Percentiles rank a stretch among this genome's conserved stretches.
Conservation (phyloP, 2,113 vertebrate species). For the Siphamia tubifer region DNA sequence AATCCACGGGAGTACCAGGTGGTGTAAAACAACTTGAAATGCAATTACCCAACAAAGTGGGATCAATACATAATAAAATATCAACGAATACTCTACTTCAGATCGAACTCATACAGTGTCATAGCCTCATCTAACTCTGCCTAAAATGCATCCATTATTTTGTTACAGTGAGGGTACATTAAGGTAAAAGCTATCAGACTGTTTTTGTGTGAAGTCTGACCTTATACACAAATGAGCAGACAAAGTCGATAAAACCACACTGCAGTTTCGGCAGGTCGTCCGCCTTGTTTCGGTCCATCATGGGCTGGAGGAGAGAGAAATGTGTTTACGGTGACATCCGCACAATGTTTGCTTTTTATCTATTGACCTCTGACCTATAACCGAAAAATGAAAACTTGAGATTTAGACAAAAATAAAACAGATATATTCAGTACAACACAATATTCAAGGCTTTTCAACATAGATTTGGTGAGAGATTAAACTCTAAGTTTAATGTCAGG, state of each 20-base stretch:
- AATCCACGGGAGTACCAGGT: not conserved
- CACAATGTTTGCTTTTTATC: not conserved
- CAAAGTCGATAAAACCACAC: slow-evolving; percentile 84
- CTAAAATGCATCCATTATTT: not conserved
- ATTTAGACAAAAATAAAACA: too few relatives aligned
- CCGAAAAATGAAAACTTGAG: too few relatives aligned
- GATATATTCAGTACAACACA: too few relatives aligned
- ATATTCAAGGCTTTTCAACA: too few relatives aligned
- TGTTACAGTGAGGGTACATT: not conserved
- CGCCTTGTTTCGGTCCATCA: slow-evolving; percentile 84
- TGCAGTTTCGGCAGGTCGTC: slow-evolving; percentile 81
- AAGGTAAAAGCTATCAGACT: not conserved
- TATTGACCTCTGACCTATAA: not conserved
- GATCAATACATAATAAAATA: not conserved
- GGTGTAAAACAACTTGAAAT: not conserved
- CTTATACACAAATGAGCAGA: slow-evolving; percentile 84
- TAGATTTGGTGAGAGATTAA: too few relatives aligned
- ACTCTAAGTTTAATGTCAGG: too few relatives aligned
- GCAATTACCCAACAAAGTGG: not conserved
- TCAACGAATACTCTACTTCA: not conserved
- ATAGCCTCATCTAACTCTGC: not conserved
- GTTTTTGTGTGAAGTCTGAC: slow-evolving; percentile 45
- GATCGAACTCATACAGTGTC: not conserved
- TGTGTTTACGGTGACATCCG: not conserved
- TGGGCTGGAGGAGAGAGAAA: slow-evolving; percentile 60